Evolutionary conservation across 2,797 vertebrate species (phyloP).

Genomic region (Synaphobranchus kaupii): DNA sequence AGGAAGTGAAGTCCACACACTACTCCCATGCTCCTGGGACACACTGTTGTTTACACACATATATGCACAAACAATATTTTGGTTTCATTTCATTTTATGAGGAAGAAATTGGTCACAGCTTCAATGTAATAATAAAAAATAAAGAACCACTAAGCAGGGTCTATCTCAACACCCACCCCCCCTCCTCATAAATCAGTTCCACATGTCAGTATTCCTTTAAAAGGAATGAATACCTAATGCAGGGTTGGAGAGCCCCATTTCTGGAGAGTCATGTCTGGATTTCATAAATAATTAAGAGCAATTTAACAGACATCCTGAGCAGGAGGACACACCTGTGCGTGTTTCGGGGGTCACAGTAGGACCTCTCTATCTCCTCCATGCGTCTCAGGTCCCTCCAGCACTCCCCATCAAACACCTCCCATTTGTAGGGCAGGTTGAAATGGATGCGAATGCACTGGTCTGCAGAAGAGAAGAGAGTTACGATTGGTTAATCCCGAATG

Average conservation of each 20-base stretch:
- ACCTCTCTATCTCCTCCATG: slow-evolving; percentile 82
- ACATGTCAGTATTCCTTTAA: no score
- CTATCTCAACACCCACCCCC: no score
- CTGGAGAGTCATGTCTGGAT: no score
- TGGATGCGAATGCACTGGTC: slow-evolving; percentile 80
- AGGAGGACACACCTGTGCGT: slow-evolving; percentile 58
- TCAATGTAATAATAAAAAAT: no score
- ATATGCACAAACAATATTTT: no score
- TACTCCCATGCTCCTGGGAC: not conserved
- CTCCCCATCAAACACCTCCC: slow-evolving; percentile 74
- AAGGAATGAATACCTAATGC: no score
- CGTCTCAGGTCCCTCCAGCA: slow-evolving; percentile 77
- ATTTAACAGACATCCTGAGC: not conserved
- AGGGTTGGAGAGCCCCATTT: no score
- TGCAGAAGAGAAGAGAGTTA: slow-evolving; percentile 45
- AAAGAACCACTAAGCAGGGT: no score
- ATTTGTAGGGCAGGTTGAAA: slow-evolving; percentile 86
- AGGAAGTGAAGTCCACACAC: not conserved
- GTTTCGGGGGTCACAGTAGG: slow-evolving; percentile 76
- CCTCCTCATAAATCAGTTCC: no score
- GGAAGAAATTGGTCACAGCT: no score
- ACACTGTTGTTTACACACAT: not conserved
- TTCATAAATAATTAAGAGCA: no score
- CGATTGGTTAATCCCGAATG: not conserved
- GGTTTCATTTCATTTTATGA: no score